phyloP scores from a whole-genome alignment of 2,888 invertebrate genomes.

The Lysandra bellargus region DNA sequence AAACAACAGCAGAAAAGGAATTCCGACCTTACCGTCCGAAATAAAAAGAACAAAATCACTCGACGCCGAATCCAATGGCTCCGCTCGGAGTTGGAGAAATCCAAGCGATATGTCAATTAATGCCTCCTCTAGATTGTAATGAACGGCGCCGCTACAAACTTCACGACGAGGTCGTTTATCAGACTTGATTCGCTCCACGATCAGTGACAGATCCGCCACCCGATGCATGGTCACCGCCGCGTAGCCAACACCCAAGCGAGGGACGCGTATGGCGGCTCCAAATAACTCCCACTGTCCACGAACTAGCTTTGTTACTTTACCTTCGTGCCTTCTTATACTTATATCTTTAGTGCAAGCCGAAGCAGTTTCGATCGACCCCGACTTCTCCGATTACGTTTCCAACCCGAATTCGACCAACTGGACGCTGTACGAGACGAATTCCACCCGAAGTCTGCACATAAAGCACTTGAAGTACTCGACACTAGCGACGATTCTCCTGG shows the following conservation, averaged over 20 bases:
- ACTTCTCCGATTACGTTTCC: constrained; percentile 52
- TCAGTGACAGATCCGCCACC: constrained; percentile 43
- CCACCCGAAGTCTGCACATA: constrained; percentile 56
- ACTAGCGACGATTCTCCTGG: constrained; percentile 83
- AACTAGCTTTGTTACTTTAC: constrained; percentile 79
- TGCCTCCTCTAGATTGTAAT: constrained; percentile 61
- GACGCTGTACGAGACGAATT: constrained; percentile 62
- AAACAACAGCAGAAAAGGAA: constrained; percentile 61
- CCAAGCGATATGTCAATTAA: constrained; percentile 73
- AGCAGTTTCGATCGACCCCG: constrained; percentile 58
- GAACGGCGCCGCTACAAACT: constrained; percentile 62
- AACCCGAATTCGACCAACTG: constrained; percentile 63
- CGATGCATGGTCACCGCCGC: constrained; percentile 73
- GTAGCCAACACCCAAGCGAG: constrained; percentile 65
- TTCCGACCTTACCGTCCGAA: constrained; percentile 53
- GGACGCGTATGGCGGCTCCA: constrained; percentile 79
- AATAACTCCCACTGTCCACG: constrained; percentile 70
- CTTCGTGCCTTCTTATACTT: constrained; percentile 77
- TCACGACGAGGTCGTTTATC: constrained; percentile 66
- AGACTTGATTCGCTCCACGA: constrained; percentile 61
- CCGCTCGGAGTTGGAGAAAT: constrained; percentile 55
- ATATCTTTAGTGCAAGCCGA: constrained; percentile 61
- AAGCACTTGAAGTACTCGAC: constrained; percentile 72
- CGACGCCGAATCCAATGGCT: constrained; percentile 52
- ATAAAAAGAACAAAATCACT: constrained; percentile 49